phyloP scores from a whole-genome alignment of 1,140 invertebrate species.

The Charaxes varanes region DNA sequence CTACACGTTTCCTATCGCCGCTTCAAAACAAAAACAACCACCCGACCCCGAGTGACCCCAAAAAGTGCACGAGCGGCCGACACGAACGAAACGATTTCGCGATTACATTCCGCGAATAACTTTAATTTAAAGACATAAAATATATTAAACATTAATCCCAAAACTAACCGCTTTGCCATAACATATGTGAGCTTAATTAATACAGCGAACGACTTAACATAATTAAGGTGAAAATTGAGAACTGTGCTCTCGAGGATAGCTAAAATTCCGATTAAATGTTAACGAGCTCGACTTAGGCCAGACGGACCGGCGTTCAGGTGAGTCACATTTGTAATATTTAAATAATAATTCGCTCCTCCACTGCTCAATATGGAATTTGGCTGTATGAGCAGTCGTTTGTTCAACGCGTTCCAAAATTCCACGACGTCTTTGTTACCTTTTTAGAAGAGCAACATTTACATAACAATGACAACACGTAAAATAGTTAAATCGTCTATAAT shows the following conservation, averaged over 20 bases:
- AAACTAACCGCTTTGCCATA: conserved; percentile 42
- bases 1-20: conserved; percentile 30
- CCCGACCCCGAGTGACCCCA: conserved; percentile 53
- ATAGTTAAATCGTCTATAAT: no score
- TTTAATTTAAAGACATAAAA: not conserved
- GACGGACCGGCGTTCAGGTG: conserved; percentile 39
- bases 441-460: no score
- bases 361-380: conserved; percentile 13
- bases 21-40: conserved; percentile 31
- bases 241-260: conserved; percentile 37
- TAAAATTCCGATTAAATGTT: conserved; percentile 42
- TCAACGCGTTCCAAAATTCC: not conserved
- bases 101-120: conserved; percentile 28
- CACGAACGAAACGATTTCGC: conserved; percentile 54
- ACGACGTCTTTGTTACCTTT: not conserved
- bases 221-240: conserved; percentile 37
- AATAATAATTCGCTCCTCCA: conserved; percentile 19
- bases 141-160: conserved; percentile 18
- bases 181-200: conserved; percentile 49
- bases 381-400: not conserved
- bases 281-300: conserved; percentile 28
- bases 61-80: conserved; percentile 43
- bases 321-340: conserved; percentile 27
- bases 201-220: conserved; percentile 34
- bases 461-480: no score